Evolutionary conservation across 2,797 vertebrate genomes (phyloP).

Genomic region (Trichosurus vulpecula): DNA sequence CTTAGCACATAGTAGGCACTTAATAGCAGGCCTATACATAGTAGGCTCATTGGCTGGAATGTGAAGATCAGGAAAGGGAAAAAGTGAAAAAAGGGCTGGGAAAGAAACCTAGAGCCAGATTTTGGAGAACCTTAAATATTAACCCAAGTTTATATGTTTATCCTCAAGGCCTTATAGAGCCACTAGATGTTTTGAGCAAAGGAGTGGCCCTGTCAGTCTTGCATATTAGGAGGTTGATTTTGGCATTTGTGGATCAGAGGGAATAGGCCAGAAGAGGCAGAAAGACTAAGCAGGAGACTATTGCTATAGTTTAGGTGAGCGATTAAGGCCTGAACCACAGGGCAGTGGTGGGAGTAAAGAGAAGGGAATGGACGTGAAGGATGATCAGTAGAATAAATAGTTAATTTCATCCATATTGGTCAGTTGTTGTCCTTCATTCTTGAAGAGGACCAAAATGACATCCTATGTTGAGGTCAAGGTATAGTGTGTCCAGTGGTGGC

Average conservation of each 20-base stretch:
- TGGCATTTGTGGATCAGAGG: background rate
- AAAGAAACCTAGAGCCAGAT: background rate
- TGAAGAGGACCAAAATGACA: background rate
- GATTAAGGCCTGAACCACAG: background rate
- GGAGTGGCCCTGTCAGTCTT: background rate
- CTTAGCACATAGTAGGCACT: background rate
- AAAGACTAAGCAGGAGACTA: background rate
- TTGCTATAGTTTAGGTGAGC: background rate
- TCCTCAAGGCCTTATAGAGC: background rate
- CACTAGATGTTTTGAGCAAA: background rate
- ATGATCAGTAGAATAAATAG: background rate
- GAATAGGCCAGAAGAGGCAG: background rate
- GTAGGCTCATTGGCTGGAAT: background rate
- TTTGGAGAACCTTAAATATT: background rate
- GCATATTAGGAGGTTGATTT: background rate
- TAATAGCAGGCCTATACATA: background rate
- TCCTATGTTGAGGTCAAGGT: background rate
- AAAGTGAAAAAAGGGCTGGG: background rate
- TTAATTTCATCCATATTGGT: background rate
- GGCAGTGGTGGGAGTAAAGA: background rate
- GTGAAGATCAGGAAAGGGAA: background rate
- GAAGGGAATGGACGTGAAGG: background rate
- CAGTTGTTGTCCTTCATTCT: background rate
- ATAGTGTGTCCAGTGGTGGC: background rate
- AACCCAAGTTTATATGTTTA: background rate